Base-by-base conservation (phyloP, 2,113 vertebrate species). In the Neogobius melanostomus region DNA sequence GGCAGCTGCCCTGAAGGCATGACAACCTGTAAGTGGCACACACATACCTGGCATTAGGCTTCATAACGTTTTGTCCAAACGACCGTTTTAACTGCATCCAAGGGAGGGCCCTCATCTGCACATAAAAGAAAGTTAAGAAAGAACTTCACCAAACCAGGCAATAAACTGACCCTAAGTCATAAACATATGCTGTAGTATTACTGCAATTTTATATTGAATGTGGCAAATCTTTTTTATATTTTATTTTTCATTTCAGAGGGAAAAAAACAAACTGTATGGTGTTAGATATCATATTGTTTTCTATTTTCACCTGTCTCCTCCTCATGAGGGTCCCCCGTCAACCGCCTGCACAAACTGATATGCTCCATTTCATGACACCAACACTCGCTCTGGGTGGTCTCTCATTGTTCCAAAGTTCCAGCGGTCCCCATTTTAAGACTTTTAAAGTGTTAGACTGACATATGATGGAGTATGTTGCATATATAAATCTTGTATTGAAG, bases 21-120 rank as follows among this genome's bases (percentile, higher is more conserved):
- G 90, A 76, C 69, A 0, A 91, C 85, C 80, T 93, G 97, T 99
- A 93, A 93, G 96, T 93, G 52, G 62, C 61, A 69, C 75, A 64
- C 68, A 64, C 54, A 44, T 49, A n/a, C 17, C 66, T 71, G 60
- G 65, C 74, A 69, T 75, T 71, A 84, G 84, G 85, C 52, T 71
- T 85, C 87, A 92, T 92, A 87, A 88, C 89, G 76, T 87, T 90
- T 89, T 80, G 87, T 64, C 84, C 82, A 87, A 85, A 90, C 85
- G 87, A 88, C 82, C 28, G 74, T 36, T 70, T 51, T 75, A 80
- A 82, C 81, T 79, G 89, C 88, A 87, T 87, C 11, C 16, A 84
- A 85, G 89, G 89, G 89, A 91, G 89, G 86, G 42, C 63, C 80
- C 75, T 80, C 70, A 54, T 75, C 74, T 81, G 57, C 56, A 60